Evolutionary conservation across 2,113 vertebrate genomes (phyloP).

Genomic region (Pluvialis apricaria): DNA sequence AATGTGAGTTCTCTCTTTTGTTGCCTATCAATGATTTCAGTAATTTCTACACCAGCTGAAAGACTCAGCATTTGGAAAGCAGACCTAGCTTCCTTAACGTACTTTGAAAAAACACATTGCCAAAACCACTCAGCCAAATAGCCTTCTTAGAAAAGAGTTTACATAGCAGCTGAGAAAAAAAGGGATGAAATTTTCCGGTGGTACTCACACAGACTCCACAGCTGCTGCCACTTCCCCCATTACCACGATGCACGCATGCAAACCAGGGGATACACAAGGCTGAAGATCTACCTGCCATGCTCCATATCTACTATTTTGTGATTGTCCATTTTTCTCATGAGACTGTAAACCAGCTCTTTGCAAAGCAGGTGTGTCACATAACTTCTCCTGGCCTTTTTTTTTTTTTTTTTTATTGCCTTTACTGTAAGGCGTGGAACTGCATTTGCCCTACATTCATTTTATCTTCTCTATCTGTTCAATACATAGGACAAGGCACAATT

Average conservation of each 20-base stretch:
- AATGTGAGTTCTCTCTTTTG: neutral
- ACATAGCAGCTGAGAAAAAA: neutral
- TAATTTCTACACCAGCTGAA: neutral
- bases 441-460: neutral
- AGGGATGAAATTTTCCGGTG: neutral
- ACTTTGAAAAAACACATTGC: neutral
- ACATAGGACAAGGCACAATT: neutral
- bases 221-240: neutral
- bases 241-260: neutral
- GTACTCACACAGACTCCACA: neutral
- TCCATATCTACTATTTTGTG: neutral
- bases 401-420: neutral
- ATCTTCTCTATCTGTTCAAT: neutral
- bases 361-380: neutral
- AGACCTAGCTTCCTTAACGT: neutral
- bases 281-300: neutral
- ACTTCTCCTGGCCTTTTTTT: neutral
- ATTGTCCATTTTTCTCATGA: neutral
- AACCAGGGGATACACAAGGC: neutral
- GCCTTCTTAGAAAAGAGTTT: neutral
- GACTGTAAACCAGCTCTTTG: neutral
- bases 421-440: neutral
- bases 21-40: neutral
- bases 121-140: neutral
- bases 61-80: neutral